Conservation (phyloP, 2,888 invertebrate genomes). For the Clivina fossor region DNA sequence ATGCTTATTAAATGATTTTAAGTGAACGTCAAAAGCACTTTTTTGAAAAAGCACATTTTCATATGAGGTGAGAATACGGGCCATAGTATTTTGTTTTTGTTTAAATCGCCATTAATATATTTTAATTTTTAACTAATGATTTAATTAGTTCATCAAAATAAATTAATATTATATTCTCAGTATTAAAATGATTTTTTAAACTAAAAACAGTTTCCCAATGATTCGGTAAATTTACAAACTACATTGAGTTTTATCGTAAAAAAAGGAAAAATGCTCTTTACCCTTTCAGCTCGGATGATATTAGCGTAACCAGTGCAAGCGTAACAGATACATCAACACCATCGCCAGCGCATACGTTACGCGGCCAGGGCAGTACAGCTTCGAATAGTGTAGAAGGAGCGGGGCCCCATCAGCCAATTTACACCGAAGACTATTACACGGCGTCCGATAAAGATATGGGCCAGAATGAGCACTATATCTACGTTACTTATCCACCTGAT, state of each 20-base stretch:
- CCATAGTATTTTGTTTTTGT: too few relatives aligned
- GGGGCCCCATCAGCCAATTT: constrained; percentile 48
- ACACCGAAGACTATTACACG: constrained; percentile 55
- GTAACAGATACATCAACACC: constrained; percentile 69
- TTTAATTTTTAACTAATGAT: too few relatives aligned
- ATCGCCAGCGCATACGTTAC: constrained; percentile 62
- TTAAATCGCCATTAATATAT: too few relatives aligned
- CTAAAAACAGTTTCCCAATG: constrained; percentile 4
- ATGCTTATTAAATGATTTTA: too few relatives aligned
- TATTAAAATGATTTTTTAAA: constrained; percentile 16
- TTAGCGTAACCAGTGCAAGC: constrained; percentile 67
- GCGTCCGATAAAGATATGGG: constrained; percentile 57
- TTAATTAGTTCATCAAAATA: too few relatives aligned
- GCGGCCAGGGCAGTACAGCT: constrained; percentile 45
- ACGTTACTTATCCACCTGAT: constrained; percentile 86
- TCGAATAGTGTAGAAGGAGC: constrained; percentile 45
- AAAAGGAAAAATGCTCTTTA: too few relatives aligned
- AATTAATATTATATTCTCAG: too few relatives aligned
- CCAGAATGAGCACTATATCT: constrained; percentile 79
- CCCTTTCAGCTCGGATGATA: constrained; percentile 66
- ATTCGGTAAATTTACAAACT: neutral
- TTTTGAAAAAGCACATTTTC: too few relatives aligned
- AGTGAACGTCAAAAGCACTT: too few relatives aligned
- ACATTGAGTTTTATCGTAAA: too few relatives aligned
- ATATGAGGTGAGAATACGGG: too few relatives aligned